Percentiles rank a stretch among this genome's conserved stretches.
Conservation (phyloP, 2,888 invertebrate species). For the Dasypogon diadema region DNA sequence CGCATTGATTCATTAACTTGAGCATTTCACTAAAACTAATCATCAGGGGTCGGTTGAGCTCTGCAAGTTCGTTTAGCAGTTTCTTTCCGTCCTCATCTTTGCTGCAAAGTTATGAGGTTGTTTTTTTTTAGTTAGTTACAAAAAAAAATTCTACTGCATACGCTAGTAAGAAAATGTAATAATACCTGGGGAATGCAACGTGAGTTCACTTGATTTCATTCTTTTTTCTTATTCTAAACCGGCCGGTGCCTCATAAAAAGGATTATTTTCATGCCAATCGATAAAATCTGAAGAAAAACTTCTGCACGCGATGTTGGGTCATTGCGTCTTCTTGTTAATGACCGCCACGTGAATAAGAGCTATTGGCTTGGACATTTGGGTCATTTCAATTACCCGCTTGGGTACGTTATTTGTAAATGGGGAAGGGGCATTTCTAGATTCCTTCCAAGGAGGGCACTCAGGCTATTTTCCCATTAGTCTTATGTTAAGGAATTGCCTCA, state of each 20-base stretch:
- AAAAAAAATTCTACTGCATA: neutral
- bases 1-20: conserved; percentile 83
- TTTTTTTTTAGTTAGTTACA: neutral
- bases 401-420: neutral
- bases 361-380: neutral
- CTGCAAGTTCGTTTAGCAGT: conserved; percentile 74
- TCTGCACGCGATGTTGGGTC: conserved; percentile 8
- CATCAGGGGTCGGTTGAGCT: conserved; percentile 74
- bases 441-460: neutral
- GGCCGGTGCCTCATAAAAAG: neutral
- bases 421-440: neutral
- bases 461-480: neutral
- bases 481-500: neutral
- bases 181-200: too few relatives aligned
- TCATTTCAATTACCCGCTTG: neutral
- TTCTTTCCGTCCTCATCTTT: conserved; percentile 77
- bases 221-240: neutral
- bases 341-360: neutral
- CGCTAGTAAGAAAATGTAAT: neutral
- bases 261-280: neutral
- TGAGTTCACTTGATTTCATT: neutral
- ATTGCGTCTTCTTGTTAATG: neutral
- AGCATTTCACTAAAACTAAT: conserved; percentile 82
- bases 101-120: conserved; percentile 67
- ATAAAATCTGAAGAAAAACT: neutral